Percentiles rank a stretch among this genome's conserved stretches.
Evolutionary conservation across 2,797 vertebrate genomes (phyloP).

Genomic region (Champsocephalus esox): DNA sequence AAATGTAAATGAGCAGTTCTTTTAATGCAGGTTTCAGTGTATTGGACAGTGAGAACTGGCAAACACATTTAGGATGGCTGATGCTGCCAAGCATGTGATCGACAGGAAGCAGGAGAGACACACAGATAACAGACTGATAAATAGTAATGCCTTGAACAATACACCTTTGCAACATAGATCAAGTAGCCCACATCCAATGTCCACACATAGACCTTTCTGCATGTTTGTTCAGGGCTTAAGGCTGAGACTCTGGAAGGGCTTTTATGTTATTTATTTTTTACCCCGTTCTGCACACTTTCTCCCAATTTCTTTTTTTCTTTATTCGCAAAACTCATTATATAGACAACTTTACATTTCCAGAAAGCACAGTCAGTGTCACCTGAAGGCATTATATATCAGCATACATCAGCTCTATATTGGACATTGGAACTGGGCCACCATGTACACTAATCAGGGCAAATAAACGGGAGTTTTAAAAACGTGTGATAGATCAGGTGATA

Average conservation of each 20-base stretch:
- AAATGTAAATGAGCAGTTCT: no score
- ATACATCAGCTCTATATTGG: neutral
- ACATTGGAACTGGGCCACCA: constrained; percentile 22
- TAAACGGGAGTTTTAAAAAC: neutral
- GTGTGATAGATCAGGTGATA: neutral
- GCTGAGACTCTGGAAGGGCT: neutral
- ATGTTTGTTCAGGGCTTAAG: no score
- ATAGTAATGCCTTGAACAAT: neutral
- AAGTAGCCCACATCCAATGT: neutral
- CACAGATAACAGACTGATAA: constrained; percentile 8
- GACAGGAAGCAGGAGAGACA: constrained; percentile 16
- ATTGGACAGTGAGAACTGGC: neutral
- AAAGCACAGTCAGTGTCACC: neutral
- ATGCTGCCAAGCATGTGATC: constrained; percentile 2
- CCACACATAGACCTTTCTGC: neutral
- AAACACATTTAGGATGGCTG: neutral
- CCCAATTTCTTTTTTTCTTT: neutral
- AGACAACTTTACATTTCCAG: neutral
- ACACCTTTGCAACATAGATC: neutral
- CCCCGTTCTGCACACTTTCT: neutral
- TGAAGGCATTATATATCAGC: neutral
- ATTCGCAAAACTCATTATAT: neutral
- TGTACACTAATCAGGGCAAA: neutral
- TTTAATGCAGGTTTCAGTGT: neutral
- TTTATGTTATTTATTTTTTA: neutral